A percentile compares a stretch with the other conserved stretches of the same genome.
phyloP scores from a whole-genome alignment of 53 echinoderm and acorn worm genomes.

The Luidia sarsii region DNA sequence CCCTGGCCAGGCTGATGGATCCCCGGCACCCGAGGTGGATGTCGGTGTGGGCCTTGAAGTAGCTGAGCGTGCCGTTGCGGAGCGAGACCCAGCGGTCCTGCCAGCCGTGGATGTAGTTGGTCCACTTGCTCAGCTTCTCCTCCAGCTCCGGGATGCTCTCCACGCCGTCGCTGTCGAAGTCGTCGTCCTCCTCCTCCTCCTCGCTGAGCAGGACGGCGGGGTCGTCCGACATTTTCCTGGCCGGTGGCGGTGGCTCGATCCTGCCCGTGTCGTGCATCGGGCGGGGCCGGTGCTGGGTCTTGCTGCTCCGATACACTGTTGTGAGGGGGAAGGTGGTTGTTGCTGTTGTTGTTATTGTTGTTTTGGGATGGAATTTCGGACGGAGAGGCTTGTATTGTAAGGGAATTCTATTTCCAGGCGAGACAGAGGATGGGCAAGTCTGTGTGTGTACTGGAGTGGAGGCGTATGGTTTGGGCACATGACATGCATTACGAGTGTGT shows the following conservation, averaged over 20 bases:
- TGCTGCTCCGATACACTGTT: no score
- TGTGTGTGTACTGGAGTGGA: no score
- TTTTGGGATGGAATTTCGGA: neutral
- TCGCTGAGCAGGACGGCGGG: slow-evolving; percentile 58
- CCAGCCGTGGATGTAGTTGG: slow-evolving; percentile 97
- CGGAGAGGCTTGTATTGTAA: no score
- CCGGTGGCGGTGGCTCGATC: slow-evolving; percentile 20
- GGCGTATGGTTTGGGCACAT: neutral
- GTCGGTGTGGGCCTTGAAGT: slow-evolving; percentile 87
- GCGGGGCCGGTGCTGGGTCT: neutral
- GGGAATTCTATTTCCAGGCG: no score
- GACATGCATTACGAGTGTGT: neutral
- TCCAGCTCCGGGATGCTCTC: slow-evolving; percentile 76
- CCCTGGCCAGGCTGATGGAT: slow-evolving; percentile 88
- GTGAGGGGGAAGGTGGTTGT: neutral
- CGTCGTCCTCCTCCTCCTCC: slow-evolving; percentile 79
- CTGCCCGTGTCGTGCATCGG: slow-evolving; percentile 43
- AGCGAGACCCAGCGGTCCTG: slow-evolving; percentile 96
- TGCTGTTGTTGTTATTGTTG: neutral
- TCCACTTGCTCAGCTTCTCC: slow-evolving; percentile 95
- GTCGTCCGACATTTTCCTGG: slow-evolving; percentile 63
- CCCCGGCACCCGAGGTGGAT: slow-evolving; percentile 92
- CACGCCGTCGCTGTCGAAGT: slow-evolving; percentile 71
- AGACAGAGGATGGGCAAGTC: no score
- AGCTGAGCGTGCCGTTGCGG: slow-evolving; percentile 85